phyloP scores from a whole-genome alignment of 1,140 invertebrate genomes.

The Ridgeia piscesae region DNA sequence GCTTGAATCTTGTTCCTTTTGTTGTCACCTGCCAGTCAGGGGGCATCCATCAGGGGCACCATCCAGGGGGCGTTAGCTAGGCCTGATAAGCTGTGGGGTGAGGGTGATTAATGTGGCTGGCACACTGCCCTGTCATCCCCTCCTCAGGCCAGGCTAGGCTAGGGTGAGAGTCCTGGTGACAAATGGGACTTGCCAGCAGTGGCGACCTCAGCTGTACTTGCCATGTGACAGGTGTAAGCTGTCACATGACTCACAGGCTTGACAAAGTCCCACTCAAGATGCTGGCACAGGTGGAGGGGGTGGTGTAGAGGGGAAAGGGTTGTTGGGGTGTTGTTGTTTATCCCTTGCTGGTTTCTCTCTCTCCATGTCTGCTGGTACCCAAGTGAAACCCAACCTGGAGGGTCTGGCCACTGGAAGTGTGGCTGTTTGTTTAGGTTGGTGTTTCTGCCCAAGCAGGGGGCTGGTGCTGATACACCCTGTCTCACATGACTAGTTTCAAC shows the following conservation, averaged over 20 bases:
- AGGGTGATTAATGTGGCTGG: neutral
- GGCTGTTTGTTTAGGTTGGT: neutral
- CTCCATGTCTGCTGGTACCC: neutral
- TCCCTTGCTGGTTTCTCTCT: neutral
- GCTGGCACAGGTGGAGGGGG: neutral
- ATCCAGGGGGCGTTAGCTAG: neutral
- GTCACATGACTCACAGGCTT: neutral
- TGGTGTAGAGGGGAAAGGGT: neutral
- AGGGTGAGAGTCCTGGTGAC: neutral
- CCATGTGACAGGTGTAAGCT: neutral
- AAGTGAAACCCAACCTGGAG: neutral
- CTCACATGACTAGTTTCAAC: neutral
- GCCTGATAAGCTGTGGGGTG: neutral
- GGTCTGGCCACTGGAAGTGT: neutral
- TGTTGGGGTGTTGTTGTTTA: neutral
- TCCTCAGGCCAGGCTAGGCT: neutral
- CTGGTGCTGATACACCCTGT: neutral
- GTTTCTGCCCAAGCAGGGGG: neutral
- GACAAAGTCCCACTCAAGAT: neutral
- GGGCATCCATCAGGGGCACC: neutral
- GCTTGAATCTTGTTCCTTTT: neutral
- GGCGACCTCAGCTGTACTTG: neutral
- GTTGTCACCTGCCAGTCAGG: neutral
- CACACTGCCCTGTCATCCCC: neutral
- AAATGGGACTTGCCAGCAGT: neutral